Evolutionary conservation across 1,140 invertebrate genomes (phyloP).

Genomic region (Nephila pilipes): DNA sequence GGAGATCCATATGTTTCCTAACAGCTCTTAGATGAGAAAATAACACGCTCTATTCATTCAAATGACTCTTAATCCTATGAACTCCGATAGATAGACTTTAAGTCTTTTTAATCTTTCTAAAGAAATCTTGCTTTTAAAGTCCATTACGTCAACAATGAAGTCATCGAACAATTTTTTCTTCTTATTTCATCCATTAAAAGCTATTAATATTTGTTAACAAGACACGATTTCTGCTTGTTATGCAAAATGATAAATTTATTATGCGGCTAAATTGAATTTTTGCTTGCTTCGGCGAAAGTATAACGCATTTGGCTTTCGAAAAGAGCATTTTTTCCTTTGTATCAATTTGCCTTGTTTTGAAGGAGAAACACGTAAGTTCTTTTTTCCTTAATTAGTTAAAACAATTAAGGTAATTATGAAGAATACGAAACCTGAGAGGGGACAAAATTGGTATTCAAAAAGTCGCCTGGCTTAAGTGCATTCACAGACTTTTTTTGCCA

Average conservation of each 20-base stretch:
- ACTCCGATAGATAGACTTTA: background rate
- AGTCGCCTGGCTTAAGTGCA: background rate
- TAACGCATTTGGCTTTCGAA: constrained; percentile 21
- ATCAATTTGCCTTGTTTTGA: constrained; percentile 31
- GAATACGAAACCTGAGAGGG: constrained; percentile 24
- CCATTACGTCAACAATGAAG: constrained; percentile 38
- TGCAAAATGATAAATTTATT: constrained; percentile 71
- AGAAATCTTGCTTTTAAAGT: constrained; percentile 26
- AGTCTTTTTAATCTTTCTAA: constrained; percentile 40
- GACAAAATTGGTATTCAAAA: constrained; percentile 17
- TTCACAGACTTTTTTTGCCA: background rate
- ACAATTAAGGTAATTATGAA: constrained; percentile 68
- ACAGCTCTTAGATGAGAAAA: background rate
- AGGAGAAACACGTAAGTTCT: constrained; percentile 11
- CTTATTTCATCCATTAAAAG: constrained; percentile 26
- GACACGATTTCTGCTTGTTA: constrained; percentile 57
- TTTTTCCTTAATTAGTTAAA: constrained; percentile 60
- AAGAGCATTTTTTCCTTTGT: constrained; percentile 7
- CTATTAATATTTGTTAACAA: constrained; percentile 71
- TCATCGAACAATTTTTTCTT: background rate
- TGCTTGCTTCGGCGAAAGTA: constrained; percentile 28
- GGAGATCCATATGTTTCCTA: background rate
- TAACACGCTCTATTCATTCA: background rate
- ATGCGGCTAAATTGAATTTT: constrained; percentile 61
- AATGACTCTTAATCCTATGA: too few species aligned